These are phyloP conservation scores for Ostrea denselamellosa DNA, from an alignment of 1,140 invertebrate genomes.

Conservation along the genomic window DNA sequence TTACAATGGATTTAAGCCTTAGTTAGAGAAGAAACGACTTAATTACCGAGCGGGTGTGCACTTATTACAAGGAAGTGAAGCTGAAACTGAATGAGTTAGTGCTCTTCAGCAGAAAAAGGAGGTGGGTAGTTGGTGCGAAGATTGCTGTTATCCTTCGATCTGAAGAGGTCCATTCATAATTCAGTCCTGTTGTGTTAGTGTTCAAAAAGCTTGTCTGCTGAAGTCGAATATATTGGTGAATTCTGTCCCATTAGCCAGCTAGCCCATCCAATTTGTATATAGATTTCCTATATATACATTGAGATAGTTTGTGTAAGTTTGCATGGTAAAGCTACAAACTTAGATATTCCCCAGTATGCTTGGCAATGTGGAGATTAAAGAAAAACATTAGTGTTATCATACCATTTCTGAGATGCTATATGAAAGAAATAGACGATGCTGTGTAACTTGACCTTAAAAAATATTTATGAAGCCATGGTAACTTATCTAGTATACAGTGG, in stretches of 20 bases:
- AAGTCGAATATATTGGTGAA: neutral
- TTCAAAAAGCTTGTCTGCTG: neutral
- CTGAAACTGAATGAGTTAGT: no score
- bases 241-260: neutral
- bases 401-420: neutral
- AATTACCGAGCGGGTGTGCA: neutral
- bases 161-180: neutral
- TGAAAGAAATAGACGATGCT: neutral
- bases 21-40: conserved; percentile 4
- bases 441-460: neutral
- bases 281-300: neutral
- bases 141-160: conserved; percentile 4
- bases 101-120: neutral
- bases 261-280: conserved; percentile 6
- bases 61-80: neutral
- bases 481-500: neutral
- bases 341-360: neutral
- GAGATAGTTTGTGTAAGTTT: conserved; percentile 8
- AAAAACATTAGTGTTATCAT: neutral
- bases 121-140: neutral
- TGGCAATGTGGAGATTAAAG: neutral
- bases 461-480: neutral
- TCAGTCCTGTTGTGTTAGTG: neutral
- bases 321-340: neutral
- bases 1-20: conserved; percentile 18